A percentile compares a stretch with the other conserved stretches of the same genome.
Conservation (phyloP, 1,140 invertebrate genomes). For the Thaumetopoea pityocampa region DNA sequence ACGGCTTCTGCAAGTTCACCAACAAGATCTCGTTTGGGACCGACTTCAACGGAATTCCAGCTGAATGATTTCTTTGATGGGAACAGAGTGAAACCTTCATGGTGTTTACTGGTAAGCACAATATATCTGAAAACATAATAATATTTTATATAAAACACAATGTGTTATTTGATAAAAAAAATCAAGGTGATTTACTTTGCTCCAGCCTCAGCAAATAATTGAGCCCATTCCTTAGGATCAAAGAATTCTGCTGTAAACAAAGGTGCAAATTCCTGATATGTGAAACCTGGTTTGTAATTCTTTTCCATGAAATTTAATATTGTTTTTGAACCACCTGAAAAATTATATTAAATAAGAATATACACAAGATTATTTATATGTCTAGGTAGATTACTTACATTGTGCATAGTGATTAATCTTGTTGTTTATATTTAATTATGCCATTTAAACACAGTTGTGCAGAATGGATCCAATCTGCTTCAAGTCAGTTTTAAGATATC, state of each 20-base stretch:
- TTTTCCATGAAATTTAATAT: slow-evolving; percentile 81
- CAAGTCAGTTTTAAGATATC: no score
- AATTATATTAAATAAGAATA: slow-evolving; percentile 13
- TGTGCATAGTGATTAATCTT: no score
- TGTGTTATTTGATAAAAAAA: slow-evolving; percentile 3
- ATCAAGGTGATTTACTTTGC: slow-evolving; percentile 79
- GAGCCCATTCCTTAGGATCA: slow-evolving; percentile 85
- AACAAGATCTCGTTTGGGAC: slow-evolving; percentile 89
- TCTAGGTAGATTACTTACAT: neutral
- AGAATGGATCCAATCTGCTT: no score
- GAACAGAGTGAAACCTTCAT: slow-evolving; percentile 94
- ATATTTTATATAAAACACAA: neutral
- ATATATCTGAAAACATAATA: slow-evolving; percentile 84
- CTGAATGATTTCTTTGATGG: slow-evolving; percentile 91
- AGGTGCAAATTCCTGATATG: slow-evolving; percentile 91
- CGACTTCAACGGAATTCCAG: slow-evolving; percentile 93
- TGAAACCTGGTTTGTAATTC: slow-evolving; percentile 87
- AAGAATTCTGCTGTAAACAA: slow-evolving; percentile 91
- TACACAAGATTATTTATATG: neutral
- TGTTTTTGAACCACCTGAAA: slow-evolving; percentile 30
- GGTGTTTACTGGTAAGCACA: slow-evolving; percentile 95
- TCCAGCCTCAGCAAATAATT: slow-evolving; percentile 84
- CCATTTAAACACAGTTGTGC: no score
- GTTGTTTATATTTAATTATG: no score
- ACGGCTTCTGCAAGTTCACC: slow-evolving; percentile 86